A percentile compares a stretch with the other conserved stretches of the same genome.
Evolutionary conservation across 2,888 invertebrate genomes (phyloP).

Genomic region (Baronia brevicornis): DNA sequence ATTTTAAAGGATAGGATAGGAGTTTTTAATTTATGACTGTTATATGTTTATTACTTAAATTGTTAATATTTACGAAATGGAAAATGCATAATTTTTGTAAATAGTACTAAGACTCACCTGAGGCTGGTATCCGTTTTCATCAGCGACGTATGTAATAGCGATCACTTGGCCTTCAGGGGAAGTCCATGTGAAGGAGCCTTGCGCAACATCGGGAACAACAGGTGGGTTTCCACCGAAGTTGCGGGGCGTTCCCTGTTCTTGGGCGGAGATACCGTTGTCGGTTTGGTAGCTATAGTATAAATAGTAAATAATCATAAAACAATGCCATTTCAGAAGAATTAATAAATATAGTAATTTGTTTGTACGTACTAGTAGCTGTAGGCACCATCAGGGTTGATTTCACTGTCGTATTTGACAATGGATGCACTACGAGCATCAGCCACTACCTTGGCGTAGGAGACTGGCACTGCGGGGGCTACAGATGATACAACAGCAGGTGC

Average conservation of each 20-base stretch:
- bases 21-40: too few relatives aligned
- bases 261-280: slow-evolving; percentile 77
- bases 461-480: slow-evolving; percentile 23
- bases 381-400: slow-evolving; percentile 59
- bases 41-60: too few relatives aligned
- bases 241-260: slow-evolving; percentile 73
- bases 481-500: slow-evolving; percentile 14
- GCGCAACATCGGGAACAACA: slow-evolving; percentile 45
- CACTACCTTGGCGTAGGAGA: slow-evolving; percentile 19
- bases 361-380: slow-evolving; percentile 64
- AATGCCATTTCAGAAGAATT: not conserved
- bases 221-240: slow-evolving; percentile 64
- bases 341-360: slow-evolving; percentile 1
- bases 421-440: slow-evolving; percentile 32
- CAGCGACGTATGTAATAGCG: slow-evolving; percentile 77
- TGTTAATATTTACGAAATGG: too few relatives aligned
- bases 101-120: slow-evolving; percentile 43
- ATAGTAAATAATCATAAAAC: slow-evolving; percentile 1
- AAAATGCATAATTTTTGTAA: not conserved
- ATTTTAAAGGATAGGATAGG: too few relatives aligned
- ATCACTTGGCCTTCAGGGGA: slow-evolving; percentile 79
- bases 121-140: slow-evolving; percentile 82
- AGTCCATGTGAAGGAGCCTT: slow-evolving; percentile 72
- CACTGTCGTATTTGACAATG: slow-evolving; percentile 48
- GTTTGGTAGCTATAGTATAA: slow-evolving; percentile 68